Conservation (phyloP, 1,140 invertebrate genomes). For the Myzus persicae region DNA sequence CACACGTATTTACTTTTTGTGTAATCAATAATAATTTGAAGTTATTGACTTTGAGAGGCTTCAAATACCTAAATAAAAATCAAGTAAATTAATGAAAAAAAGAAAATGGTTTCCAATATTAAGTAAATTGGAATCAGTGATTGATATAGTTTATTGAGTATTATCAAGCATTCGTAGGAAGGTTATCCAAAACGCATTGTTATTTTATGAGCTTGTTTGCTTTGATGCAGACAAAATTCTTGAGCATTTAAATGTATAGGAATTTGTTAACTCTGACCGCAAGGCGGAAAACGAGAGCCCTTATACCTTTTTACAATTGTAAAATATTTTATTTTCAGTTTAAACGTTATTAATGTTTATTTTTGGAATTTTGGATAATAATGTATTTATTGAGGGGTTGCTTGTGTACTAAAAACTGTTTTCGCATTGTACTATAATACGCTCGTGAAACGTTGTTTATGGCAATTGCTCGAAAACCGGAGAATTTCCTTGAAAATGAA, state of each 20-base stretch:
- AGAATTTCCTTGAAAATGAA: slow-evolving; percentile 1
- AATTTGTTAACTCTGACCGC: not conserved
- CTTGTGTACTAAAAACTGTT: slow-evolving; percentile 8
- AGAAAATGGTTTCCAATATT: not conserved
- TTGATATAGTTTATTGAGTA: too few relatives aligned
- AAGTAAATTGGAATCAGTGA: not conserved
- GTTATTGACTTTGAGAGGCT: not conserved
- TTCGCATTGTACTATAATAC: not conserved
- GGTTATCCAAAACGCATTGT: not conserved
- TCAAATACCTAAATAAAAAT: too few relatives aligned
- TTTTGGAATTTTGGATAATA: slow-evolving; percentile 8
- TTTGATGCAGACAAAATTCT: not conserved
- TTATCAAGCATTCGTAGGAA: not conserved
- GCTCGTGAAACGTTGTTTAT: not conserved
- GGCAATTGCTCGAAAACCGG: not conserved
- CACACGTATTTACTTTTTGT: not conserved
- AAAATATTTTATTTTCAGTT: not conserved
- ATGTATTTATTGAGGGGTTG: not conserved
- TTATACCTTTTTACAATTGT: not conserved
- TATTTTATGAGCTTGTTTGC: not conserved
- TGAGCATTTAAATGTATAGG: not conserved
- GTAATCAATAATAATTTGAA: not conserved
- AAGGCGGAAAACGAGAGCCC: not conserved
- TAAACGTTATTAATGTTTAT: not conserved
- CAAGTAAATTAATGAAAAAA: not conserved